Evolutionary conservation across 2,797 vertebrate genomes (phyloP), one percentile per base, ranked within the genome.

Genomic region (Sebastes trivittatus): DNA sequence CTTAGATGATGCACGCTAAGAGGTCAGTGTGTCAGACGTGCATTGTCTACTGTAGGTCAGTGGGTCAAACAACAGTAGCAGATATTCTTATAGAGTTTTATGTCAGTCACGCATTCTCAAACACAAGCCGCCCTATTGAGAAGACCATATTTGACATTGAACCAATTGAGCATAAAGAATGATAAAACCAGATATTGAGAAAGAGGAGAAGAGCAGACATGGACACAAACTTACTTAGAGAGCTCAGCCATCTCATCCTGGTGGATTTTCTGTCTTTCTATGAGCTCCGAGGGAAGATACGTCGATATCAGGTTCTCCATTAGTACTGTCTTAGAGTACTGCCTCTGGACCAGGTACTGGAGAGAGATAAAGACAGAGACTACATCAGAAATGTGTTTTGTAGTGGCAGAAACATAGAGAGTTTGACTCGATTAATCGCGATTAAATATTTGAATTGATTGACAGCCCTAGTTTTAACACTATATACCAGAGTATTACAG

Each of bases 341-440:
- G 96, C 94, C 97, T 96, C 90, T 95, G 96, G 83, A 97, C 97
- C 90, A 98, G 92, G 92, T 97, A 97, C 97, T 98, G 89, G 2
- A 72, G 80, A 66, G 30, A 75, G 23, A 87, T 0, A 49, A 6
- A 73, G 32, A 49, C 8, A 73, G 22, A 54, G 1, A 38, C 14
- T 13, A 3, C 4, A 5, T 75, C 3, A 68, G 32, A 66, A 11
- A 63, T 14, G 30, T 36, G 46, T 72, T 72, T 32, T 14, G 34
- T 11, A 64, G 9, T 4, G 27, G 23, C 42, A 72, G 30, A 68
- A 27, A 14, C 29, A 75, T 11, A 36, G 2, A 38, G 23, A 42
- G 29, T 62, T 76, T 14, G 38, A 42, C 38, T 42, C 13, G 13
- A 46, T 46, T 46, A 46, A 18, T 46, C 3, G 16, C 0, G 42